Percentiles rank a stretch among this genome's conserved stretches.
These are phyloP conservation scores for Melanaphis sacchari DNA, from an alignment of 1,140 invertebrate species.

Conservation along the genomic window DNA sequence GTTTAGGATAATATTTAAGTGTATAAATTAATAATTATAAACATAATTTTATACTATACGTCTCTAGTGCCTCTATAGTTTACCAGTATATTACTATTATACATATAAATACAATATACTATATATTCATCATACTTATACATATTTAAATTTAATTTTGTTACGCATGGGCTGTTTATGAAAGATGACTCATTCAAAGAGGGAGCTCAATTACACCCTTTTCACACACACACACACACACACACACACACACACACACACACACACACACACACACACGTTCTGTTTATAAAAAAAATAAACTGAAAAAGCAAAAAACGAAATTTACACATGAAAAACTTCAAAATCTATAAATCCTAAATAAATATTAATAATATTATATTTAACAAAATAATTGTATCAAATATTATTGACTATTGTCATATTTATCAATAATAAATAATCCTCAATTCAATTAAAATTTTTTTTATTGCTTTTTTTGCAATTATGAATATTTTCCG, in stretches of 20 bases:
- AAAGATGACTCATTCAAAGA: constrained; percentile 53
- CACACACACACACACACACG: background rate
- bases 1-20: background rate
- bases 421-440: background rate
- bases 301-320: background rate
- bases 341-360: background rate
- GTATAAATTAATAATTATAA: background rate
- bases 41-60: background rate
- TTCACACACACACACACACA: constrained; percentile 12
- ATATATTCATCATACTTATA: too few relatives aligned
- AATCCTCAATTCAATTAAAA: background rate
- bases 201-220: constrained; percentile 53
- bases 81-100: background rate
- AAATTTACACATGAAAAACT: background rate
- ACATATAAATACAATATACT: background rate
- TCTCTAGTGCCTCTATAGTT: background rate
- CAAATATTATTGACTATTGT: too few relatives aligned
- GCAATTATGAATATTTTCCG: background rate
- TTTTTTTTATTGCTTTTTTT: background rate
- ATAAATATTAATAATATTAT: background rate
- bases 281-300: constrained; percentile 18
- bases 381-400: background rate
- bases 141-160: constrained; percentile 38
- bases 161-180: constrained; percentile 48
- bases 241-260: constrained; percentile 11